Percentiles rank a stretch among this genome's conserved stretches.
Conservation (phyloP, 2,888 invertebrate genomes). For the Drosophila anomelani region DNA sequence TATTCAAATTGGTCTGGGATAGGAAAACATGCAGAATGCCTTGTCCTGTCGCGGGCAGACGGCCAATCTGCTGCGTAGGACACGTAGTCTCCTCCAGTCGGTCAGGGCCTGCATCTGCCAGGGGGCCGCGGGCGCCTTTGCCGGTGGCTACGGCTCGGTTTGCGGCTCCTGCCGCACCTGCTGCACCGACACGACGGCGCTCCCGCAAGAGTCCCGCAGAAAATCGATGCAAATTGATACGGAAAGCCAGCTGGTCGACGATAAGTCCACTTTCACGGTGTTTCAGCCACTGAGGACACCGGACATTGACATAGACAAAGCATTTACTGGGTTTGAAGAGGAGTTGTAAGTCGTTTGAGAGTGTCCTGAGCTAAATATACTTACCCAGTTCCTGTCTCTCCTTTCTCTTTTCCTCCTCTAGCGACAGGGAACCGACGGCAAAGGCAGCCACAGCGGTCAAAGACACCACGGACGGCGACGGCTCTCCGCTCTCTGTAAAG, state of each 20-base stretch:
- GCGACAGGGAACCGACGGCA: not conserved
- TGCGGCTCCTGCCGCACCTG: constrained; percentile 26
- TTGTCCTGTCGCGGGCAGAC: constrained; percentile 44
- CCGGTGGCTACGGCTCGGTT: constrained; percentile 47
- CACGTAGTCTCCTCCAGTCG: constrained; percentile 48
- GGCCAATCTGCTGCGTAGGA: constrained; percentile 43
- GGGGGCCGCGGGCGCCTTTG: constrained; percentile 51
- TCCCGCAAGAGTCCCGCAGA: constrained; percentile 43
- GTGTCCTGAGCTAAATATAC: not conserved
- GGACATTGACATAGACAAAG: constrained; percentile 18
- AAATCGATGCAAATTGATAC: constrained; percentile 82
- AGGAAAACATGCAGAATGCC: constrained; percentile 59
- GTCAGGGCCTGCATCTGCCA: constrained; percentile 67
- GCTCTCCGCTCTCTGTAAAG: constrained; percentile 73
- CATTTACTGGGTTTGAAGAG: constrained; percentile 1
- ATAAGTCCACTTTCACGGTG: constrained; percentile 45
- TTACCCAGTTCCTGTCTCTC: not conserved
- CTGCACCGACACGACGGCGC: constrained; percentile 28
- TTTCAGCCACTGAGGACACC: constrained; percentile 22
- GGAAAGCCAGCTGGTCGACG: constrained; percentile 39
- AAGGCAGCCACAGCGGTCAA: not conserved
- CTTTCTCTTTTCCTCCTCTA: not conserved
- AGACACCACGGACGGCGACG: constrained; percentile 31
- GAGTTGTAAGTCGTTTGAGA: constrained; percentile 28
- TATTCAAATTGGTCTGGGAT: constrained; percentile 1